Evolutionary conservation across 2,113 vertebrate species (phyloP).

Genomic region (Pseudolaguvia tuberculata): DNA sequence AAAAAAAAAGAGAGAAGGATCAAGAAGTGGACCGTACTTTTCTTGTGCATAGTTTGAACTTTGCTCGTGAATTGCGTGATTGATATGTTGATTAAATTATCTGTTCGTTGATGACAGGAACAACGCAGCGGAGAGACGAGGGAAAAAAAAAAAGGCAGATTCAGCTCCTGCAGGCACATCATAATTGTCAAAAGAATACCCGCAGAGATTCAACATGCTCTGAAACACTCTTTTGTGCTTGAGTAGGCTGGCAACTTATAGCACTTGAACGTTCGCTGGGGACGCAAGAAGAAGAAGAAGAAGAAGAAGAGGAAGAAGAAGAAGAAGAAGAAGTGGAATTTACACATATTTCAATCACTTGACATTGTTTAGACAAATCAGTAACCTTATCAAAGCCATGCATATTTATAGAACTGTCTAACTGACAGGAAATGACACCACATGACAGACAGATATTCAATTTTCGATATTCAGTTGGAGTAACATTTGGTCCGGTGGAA

Average conservation of each 20-base stretch:
- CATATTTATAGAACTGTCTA: slow-evolving; percentile 57
- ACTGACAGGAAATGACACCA: slow-evolving; percentile 62
- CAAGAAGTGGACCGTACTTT: slow-evolving; percentile 44
- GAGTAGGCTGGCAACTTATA: slow-evolving; percentile 28
- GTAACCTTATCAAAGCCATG: slow-evolving; percentile 56
- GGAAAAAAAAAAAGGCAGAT: slow-evolving; percentile 25
- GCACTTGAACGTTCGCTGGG: slow-evolving; percentile 8
- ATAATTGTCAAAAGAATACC: slow-evolving; percentile 51
- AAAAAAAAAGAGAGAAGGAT: slow-evolving; percentile 65
- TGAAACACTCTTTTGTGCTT: slow-evolving; percentile 18
- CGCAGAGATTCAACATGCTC: slow-evolving; percentile 33
- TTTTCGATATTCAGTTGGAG: slow-evolving; percentile 67
- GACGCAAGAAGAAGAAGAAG: slow-evolving; percentile 45
- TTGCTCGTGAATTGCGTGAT: slow-evolving; percentile 46
- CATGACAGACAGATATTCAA: slow-evolving; percentile 65
- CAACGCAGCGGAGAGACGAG: slow-evolving; percentile 27
- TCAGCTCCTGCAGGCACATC: slow-evolving; percentile 30
- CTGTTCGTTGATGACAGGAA: slow-evolving; percentile 51
- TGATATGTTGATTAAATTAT: slow-evolving; percentile 62
- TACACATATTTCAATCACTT: slow-evolving; percentile 64
- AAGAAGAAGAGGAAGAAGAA: slow-evolving; percentile 48
- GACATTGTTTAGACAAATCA: slow-evolving; percentile 60
- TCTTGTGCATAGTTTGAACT: slow-evolving; percentile 47
- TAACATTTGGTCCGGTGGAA: slow-evolving; percentile 59
- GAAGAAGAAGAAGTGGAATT: slow-evolving; percentile 48